Conservation (phyloP, 2,797 vertebrate genomes). For the Sebastes melanostomus region DNA sequence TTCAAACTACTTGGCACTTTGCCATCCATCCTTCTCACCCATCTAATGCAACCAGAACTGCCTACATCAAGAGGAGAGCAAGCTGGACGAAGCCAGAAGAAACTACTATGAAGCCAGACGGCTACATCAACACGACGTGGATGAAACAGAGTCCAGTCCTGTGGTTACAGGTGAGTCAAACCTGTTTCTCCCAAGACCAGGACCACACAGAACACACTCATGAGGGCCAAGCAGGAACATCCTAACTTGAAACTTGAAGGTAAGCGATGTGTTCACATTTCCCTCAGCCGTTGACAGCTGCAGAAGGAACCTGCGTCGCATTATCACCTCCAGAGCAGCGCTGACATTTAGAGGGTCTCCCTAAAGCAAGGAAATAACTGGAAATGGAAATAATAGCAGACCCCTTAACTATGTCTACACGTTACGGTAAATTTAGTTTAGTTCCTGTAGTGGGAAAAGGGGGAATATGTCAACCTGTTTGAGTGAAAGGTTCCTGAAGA, state of each 20-base stretch:
- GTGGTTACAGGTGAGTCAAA: neutral
- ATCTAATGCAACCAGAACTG: neutral
- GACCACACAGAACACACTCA: neutral
- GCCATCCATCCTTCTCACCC: neutral
- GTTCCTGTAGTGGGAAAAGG: neutral
- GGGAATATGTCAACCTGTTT: constrained; percentile 23
- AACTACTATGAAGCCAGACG: neutral
- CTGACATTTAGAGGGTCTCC: neutral
- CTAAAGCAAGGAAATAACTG: neutral
- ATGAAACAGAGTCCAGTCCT: neutral
- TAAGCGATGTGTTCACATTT: neutral
- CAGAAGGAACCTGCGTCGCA: neutral
- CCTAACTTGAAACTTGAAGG: neutral
- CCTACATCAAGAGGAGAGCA: neutral
- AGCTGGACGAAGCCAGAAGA: neutral
- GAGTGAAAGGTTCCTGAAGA: constrained; percentile 27
- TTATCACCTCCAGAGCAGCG: neutral
- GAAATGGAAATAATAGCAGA: neutral
- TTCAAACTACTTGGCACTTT: neutral
- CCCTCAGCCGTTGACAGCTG: neutral
- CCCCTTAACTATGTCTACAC: neutral
- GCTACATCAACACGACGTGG: neutral
- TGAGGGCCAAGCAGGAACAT: neutral
- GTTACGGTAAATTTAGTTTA: neutral
- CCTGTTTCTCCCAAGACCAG: neutral